Evolutionary conservation across 2,888 invertebrate genomes (phyloP).

Genomic region (Hypercompe scribonia): DNA sequence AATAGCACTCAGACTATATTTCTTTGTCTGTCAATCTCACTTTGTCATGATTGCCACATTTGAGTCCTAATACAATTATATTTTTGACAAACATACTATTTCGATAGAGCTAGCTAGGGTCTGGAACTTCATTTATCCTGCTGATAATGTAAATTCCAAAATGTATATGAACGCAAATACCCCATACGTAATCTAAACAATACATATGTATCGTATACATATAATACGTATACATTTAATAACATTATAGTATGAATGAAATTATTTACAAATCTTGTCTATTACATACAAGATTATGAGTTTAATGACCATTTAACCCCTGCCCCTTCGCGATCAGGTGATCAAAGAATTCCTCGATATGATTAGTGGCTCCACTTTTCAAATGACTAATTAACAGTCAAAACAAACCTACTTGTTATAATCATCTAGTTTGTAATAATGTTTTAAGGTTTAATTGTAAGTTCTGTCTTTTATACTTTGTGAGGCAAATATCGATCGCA

Average conservation of each 20-base stretch:
- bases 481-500: too few relatives aligned
- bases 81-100: too few relatives aligned
- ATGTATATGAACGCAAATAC: too few relatives aligned
- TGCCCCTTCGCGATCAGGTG: slow-evolving; percentile 3
- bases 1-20: too few relatives aligned
- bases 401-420: not conserved
- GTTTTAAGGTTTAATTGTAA: too few relatives aligned
- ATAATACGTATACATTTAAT: not conserved
- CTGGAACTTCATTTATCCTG: too few relatives aligned
- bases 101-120: too few relatives aligned
- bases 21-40: too few relatives aligned
- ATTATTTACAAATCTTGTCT: not conserved
- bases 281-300: not conserved
- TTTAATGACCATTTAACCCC: not conserved
- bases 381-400: not conserved
- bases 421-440: not conserved
- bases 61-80: too few relatives aligned
- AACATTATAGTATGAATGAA: not conserved
- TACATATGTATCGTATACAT: not conserved
- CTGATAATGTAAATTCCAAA: too few relatives aligned
- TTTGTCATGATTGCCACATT: too few relatives aligned
- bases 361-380: not conserved
- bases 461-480: too few relatives aligned
- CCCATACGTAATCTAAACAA: not conserved
- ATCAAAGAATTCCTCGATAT: not conserved